phyloP scores from a whole-genome alignment of 2,888 invertebrate genomes.

The Ormia ochracea region DNA sequence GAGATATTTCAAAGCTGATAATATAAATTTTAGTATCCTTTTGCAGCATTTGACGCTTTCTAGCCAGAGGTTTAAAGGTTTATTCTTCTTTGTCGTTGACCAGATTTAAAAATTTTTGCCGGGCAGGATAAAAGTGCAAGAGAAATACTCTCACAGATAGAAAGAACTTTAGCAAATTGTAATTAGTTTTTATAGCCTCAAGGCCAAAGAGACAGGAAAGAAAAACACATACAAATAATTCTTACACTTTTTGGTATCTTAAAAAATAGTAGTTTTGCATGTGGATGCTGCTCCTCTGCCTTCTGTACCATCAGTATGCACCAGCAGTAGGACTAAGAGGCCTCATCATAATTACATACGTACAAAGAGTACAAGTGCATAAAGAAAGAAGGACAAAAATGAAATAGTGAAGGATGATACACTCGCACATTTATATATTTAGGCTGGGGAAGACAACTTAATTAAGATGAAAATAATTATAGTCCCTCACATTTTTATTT shows the following conservation, averaged over 20 bases:
- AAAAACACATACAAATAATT: not conserved
- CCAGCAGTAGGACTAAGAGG: not conserved
- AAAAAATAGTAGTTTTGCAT: too few relatives aligned
- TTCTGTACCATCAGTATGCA: too few relatives aligned
- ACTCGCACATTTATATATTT: not conserved
- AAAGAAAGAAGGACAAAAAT: not conserved
- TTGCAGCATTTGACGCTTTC: not conserved
- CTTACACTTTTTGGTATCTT: constrained; percentile 9
- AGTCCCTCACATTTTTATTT: not conserved
- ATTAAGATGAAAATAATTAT: not conserved
- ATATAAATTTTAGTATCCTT: constrained; percentile 3
- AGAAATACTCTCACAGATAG: constrained; percentile 63
- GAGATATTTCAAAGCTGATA: not conserved
- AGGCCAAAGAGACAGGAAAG: constrained; percentile 64
- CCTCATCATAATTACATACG: constrained; percentile 23
- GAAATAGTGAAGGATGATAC: not conserved
- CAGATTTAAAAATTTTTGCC: not conserved
- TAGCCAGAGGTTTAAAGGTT: constrained; percentile 3
- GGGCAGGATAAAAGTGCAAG: not conserved
- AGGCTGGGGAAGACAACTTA: constrained; percentile 5
- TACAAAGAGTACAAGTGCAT: not conserved
- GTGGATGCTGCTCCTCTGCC: not conserved
- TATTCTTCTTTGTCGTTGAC: not conserved
- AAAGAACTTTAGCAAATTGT: constrained; percentile 69
- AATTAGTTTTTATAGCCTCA: constrained; percentile 73